These are phyloP conservation scores for Lydus trimaculatus DNA, from an alignment of 2,888 invertebrate genomes.

Conservation along the genomic window DNA sequence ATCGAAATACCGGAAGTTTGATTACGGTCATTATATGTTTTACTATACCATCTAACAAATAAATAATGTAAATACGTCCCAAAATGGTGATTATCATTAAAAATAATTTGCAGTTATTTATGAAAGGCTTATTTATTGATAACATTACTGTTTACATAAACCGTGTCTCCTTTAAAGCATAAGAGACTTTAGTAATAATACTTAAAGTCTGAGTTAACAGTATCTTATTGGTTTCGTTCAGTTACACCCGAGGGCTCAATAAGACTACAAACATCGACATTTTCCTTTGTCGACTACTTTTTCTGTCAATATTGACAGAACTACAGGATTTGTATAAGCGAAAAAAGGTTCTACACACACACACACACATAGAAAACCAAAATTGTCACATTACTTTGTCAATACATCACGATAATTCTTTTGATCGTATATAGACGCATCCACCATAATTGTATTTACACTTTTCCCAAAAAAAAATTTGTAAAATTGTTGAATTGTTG, in stretches of 20 bases:
- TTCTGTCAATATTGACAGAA: slow-evolving; percentile 43
- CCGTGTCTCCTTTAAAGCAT: neutral
- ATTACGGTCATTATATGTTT: slow-evolving; percentile 1
- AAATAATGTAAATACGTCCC: neutral
- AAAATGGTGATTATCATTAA: neutral
- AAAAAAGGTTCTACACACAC: neutral
- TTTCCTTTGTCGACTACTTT: slow-evolving; percentile 26
- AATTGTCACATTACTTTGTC: slow-evolving; percentile 2
- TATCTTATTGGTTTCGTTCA: slow-evolving; percentile 37
- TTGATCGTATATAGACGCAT: neutral
- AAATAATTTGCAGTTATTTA: neutral
- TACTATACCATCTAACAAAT: neutral
- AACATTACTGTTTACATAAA: neutral
- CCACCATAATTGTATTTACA: slow-evolving; percentile 7
- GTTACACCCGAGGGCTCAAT: slow-evolving; percentile 38
- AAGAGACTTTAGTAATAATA: neutral
- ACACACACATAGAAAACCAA: neutral
- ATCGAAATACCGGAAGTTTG: neutral
- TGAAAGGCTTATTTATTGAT: neutral
- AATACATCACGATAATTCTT: neutral
- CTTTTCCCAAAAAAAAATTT: neutral
- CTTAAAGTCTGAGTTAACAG: neutral
- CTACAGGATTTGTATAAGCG: neutral
- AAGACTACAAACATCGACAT: slow-evolving; percentile 30
- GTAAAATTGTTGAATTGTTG: neutral